Evolutionary conservation across 2,888 invertebrate genomes (phyloP).

Genomic region (Vesta saturnalis): DNA sequence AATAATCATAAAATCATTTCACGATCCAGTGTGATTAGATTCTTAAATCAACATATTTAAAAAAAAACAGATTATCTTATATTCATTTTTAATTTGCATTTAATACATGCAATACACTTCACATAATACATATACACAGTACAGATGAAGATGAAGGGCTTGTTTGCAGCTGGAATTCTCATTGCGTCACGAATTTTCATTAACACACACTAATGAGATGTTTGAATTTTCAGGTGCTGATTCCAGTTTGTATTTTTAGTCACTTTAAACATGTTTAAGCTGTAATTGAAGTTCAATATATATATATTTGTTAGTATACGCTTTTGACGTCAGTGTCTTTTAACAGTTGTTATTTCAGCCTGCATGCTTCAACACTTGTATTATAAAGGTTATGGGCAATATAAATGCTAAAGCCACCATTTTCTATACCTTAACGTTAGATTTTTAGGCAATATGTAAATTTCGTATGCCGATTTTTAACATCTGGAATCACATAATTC

Average conservation of each 20-base stretch:
- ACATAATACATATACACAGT: constrained; percentile 25
- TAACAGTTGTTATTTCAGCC: constrained; percentile 37
- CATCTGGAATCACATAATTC: not conserved
- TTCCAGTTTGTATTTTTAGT: constrained; percentile 35
- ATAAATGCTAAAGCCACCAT: constrained; percentile 37
- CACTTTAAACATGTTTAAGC: constrained; percentile 45
- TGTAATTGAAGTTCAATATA: constrained; percentile 58
- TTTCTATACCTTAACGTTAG: constrained; percentile 32
- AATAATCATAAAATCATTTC: too few relatives aligned
- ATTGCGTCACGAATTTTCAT: constrained; percentile 56
- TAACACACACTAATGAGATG: constrained; percentile 37
- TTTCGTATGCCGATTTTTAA: not conserved
- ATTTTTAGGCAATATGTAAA: constrained; percentile 32
- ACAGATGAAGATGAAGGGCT: constrained; percentile 45
- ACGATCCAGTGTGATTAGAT: too few relatives aligned
- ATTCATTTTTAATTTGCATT: not conserved
- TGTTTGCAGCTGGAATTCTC: constrained; percentile 54
- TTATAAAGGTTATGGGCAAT: constrained; percentile 46
- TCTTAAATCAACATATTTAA: too few relatives aligned
- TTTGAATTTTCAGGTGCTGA: constrained; percentile 51
- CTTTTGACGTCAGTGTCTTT: constrained; percentile 43
- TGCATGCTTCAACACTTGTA: constrained; percentile 41
- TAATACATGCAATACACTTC: constrained; percentile 33
- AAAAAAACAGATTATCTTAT: not conserved
- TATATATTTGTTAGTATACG: constrained; percentile 36